A percentile compares a stretch with the other conserved stretches of the same genome.
phyloP scores from a whole-genome alignment of 2,888 invertebrate species.

The Tridacna gigas region DNA sequence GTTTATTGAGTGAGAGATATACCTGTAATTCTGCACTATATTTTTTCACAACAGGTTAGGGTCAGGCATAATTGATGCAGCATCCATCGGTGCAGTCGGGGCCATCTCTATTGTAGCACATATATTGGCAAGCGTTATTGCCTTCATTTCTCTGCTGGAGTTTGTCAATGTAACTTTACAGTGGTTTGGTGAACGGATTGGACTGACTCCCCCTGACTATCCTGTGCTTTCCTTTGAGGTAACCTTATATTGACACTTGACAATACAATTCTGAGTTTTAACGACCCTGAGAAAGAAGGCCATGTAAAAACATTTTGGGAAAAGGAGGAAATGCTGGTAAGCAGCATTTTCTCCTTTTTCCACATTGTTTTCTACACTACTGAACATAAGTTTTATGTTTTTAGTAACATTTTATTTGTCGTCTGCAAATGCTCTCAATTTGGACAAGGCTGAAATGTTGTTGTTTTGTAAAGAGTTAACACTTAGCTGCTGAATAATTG shows the following conservation, averaged over 20 bases:
- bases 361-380: background rate
- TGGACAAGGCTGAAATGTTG: too few relatives aligned
- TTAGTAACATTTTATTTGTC: too few relatives aligned
- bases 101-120: conserved; percentile 71
- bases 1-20: too few relatives aligned
- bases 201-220: conserved; percentile 65
- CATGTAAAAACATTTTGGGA: background rate
- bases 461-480: too few relatives aligned
- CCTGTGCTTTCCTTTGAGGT: conserved; percentile 73
- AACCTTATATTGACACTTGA: background rate
- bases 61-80: conserved; percentile 71
- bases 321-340: background rate
- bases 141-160: conserved; percentile 71
- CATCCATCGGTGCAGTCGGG: conserved; percentile 69
- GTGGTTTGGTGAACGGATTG: conserved; percentile 74
- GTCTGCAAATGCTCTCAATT: too few relatives aligned
- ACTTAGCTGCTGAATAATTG: too few relatives aligned
- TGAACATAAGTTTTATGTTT: background rate
- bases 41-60: conserved; percentile 56
- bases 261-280: too few relatives aligned
- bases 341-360: background rate
- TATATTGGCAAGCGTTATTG: conserved; percentile 73
- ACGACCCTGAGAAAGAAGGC: too few relatives aligned
- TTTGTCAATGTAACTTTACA: conserved; percentile 72
- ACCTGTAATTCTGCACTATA: too few relatives aligned